phyloP scores from a whole-genome alignment of 2,888 invertebrate genomes.

The Brachypalpus laphriformis region DNA sequence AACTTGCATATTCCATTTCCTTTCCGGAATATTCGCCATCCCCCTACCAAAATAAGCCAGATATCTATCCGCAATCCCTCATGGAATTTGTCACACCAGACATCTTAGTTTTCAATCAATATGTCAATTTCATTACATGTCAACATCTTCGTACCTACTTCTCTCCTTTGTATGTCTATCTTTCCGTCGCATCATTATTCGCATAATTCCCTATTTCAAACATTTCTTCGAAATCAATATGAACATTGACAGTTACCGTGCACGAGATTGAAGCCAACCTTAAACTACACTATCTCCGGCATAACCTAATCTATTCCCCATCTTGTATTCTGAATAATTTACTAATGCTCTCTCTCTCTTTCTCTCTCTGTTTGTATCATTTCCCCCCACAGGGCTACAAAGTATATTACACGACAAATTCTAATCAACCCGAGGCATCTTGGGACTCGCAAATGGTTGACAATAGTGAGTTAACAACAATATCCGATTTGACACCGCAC shows the following conservation, averaged over 20 bases:
- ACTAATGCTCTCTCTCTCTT: conserved; percentile 32
- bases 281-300: background rate
- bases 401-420: conserved; percentile 96
- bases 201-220: conserved; percentile 41
- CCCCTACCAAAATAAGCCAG: conserved; percentile 49
- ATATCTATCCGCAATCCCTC: conserved; percentile 52
- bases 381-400: conserved; percentile 91
- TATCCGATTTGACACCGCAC: conserved; percentile 95
- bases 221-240: conserved; percentile 31
- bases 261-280: conserved; percentile 12
- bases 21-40: background rate
- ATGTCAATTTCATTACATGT: conserved; percentile 66
- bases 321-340: conserved; percentile 44
- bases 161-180: background rate
- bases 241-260: conserved; percentile 48
- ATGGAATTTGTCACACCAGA: conserved; percentile 61
- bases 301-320: conserved; percentile 39
- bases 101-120: conserved; percentile 71
- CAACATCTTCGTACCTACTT: conserved; percentile 24
- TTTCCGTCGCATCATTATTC: conserved; percentile 33
- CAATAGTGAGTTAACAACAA: conserved; percentile 95
- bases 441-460: conserved; percentile 98
- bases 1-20: conserved; percentile 17
- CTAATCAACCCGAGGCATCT: conserved; percentile 92
- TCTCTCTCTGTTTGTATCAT: conserved; percentile 5